Evolutionary conservation across 2,113 vertebrate species (phyloP).

Genomic region (Eurystomus gularis): DNA sequence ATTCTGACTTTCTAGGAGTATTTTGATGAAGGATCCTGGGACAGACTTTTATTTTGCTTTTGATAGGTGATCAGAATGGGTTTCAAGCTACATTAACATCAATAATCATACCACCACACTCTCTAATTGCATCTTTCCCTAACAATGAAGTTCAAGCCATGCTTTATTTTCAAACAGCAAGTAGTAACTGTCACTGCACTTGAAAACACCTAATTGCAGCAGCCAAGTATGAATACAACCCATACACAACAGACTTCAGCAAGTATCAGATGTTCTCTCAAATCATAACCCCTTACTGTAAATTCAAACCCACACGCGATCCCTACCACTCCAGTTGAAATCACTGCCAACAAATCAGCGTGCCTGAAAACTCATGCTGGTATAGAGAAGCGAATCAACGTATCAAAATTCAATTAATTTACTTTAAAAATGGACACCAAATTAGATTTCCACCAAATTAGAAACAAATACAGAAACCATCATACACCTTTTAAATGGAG

Average conservation of each 20-base stretch:
- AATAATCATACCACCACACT: background rate
- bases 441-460: background rate
- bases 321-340: background rate
- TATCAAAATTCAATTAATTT: background rate
- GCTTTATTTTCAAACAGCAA: background rate
- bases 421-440: background rate
- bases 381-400: background rate
- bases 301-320: background rate
- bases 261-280: background rate
- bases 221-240: background rate
- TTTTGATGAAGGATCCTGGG: background rate
- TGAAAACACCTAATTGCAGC: background rate
- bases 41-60: background rate
- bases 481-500: background rate
- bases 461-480: background rate
- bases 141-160: background rate
- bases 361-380: rapidly evolving
- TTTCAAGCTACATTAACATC: background rate
- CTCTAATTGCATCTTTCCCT: background rate
- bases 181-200: background rate
- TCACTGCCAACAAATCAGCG: background rate
- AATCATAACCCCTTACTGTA: background rate
- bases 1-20: background rate
- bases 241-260: background rate
- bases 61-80: background rate